phyloP scores from a whole-genome alignment of 2,888 invertebrate genomes.

The Eupithecia abbreviata region DNA sequence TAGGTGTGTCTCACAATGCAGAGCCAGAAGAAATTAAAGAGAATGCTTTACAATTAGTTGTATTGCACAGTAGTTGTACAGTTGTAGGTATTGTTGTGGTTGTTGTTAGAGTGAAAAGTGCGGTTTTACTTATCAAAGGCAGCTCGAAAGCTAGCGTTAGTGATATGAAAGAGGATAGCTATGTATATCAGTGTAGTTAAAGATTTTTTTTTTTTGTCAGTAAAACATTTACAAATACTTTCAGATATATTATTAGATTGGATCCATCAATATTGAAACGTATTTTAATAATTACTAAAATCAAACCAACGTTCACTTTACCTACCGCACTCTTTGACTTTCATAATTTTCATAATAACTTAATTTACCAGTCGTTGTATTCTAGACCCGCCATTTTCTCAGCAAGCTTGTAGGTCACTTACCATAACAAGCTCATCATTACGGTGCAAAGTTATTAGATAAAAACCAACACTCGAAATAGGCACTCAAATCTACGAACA shows the following conservation, averaged over 20 bases:
- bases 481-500: slow-evolving; percentile 25
- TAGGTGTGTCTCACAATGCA: slow-evolving; percentile 27
- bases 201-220: not conserved
- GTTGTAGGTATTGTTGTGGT: not conserved
- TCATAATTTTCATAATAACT: slow-evolving; percentile 8
- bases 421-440: slow-evolving; percentile 40
- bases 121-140: not conserved
- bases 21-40: slow-evolving; percentile 10
- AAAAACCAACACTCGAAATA: slow-evolving; percentile 43
- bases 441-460: slow-evolving; percentile 42
- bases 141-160: not conserved
- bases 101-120: not conserved
- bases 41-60: not conserved
- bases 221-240: not conserved
- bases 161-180: not conserved
- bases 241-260: not conserved
- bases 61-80: not conserved
- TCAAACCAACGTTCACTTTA: not conserved
- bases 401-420: slow-evolving; percentile 20
- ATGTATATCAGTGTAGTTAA: not conserved
- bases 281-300: too few relatives aligned
- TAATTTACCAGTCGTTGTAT: not conserved
- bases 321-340: not conserved
- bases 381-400: slow-evolving; percentile 21
- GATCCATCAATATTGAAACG: not conserved